These are phyloP conservation scores for Scylla paramamosain DNA, from an alignment of 1,140 invertebrate genomes.

Conservation along the genomic window DNA sequence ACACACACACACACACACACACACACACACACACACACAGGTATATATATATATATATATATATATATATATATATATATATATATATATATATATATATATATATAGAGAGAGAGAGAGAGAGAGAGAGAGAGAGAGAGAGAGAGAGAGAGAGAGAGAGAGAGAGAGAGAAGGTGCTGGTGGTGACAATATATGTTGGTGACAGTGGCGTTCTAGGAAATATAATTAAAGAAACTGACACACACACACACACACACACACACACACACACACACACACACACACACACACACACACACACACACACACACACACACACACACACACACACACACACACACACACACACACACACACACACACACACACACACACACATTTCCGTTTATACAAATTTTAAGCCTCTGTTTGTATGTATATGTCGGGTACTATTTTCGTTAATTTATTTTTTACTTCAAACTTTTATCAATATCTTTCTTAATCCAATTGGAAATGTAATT, in stretches of 20 bases:
- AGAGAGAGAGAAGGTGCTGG: not conserved
- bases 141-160: constrained; percentile 48
- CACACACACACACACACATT: not conserved
- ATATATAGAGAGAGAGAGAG: not conserved
- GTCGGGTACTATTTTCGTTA: no score
- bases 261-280: no score
- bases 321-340: no score
- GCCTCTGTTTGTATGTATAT: constrained; percentile 14
- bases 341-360: not conserved
- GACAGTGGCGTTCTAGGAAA: no score
- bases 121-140: not conserved
- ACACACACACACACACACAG: no score
- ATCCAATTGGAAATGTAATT: no score
- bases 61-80: constrained; percentile 16
- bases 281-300: not conserved
- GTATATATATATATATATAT: not conserved
- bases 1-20: no score
- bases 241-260: not conserved
- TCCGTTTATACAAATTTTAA: not conserved
- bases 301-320: not conserved
- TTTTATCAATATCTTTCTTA: no score
- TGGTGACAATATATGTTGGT: not conserved
- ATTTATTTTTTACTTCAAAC: no score
- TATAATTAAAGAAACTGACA: not conserved
- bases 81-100: constrained; percentile 9